Evolutionary conservation across 2,113 vertebrate species (phyloP), one percentile per base, ranked within the genome.

Genomic region (Embiotoca jacksoni): DNA sequence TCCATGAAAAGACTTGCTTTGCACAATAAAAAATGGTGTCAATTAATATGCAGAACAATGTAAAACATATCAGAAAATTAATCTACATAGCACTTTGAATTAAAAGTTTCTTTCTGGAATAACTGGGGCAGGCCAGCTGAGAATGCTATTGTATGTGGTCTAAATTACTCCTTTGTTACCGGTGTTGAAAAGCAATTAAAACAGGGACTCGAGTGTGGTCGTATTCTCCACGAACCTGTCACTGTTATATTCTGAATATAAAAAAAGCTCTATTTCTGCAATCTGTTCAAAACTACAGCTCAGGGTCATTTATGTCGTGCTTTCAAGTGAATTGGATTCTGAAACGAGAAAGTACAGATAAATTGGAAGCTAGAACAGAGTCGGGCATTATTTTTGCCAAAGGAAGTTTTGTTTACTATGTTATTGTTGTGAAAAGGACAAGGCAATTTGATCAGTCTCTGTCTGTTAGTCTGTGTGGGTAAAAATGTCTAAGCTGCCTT

Each of bases 11-110:
- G 89, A 78, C 82, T 87, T 80, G 87, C 88, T 87, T 90, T 83
- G 74, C 88, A 93, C 90, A 92, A 89, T 90, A 84, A 89, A 90
- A 88, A 91, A 88, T 46, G 31, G 78, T 94, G 92, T 92, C 84
- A 91, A 94, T 95, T 94, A 94, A 92, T 92, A 94, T 94, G 92
- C 93, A 72, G 92, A 94, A 92, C 90, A 94, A 94, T 94, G 91
- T 91, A 92, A 89, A 92, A 92, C 92, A 90, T 94, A 94, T 95
- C 94, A 94, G 92, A 94, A 94, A 94, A 95, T 94, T 92, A 94
- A 95, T 95, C 92, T 93, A 93, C 91, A 92, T 84, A 80, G 92
- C 88, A 94, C 92, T 94, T 93, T 95, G 89, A 95, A 93, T 93
- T 92, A 90, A 93, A 91, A 92, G 93, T 93, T 93, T 92, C 78